Evolutionary conservation across 2,113 vertebrate genomes (phyloP).

Genomic region (Sorex araneus): DNA sequence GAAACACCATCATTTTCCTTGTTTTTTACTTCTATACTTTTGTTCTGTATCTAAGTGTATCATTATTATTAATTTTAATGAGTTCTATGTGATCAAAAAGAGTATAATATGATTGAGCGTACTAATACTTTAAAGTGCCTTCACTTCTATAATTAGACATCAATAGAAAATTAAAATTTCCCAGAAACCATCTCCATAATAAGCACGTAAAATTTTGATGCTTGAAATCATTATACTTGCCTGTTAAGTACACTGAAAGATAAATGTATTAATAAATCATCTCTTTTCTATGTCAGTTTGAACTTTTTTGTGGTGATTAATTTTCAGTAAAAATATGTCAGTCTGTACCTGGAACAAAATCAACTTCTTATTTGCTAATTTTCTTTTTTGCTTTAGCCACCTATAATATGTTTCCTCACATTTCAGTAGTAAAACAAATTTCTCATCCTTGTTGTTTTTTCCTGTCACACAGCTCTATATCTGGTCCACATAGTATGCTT

Average conservation of each 20-base stretch:
- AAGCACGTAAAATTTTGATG: slow-evolving; percentile 1
- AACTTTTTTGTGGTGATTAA: slow-evolving; percentile 43
- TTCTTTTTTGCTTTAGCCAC: slow-evolving; percentile 27
- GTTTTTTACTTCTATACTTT: slow-evolving; percentile 35
- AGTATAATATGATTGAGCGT: neutral
- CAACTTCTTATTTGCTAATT: neutral
- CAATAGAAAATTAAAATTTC: slow-evolving; percentile 42
- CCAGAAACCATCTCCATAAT: slow-evolving; percentile 22
- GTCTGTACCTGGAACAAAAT: slow-evolving; percentile 4
- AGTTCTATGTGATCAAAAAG: slow-evolving; percentile 30
- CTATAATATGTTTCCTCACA: neutral
- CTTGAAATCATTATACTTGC: slow-evolving; percentile 29
- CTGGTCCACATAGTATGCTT: neutral
- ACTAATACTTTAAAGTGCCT: slow-evolving; percentile 17
- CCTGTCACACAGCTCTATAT: neutral
- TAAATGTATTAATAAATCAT: neutral
- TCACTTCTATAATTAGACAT: slow-evolving; percentile 25
- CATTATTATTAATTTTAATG: slow-evolving; percentile 46
- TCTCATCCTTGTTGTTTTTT: neutral
- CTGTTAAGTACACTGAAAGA: slow-evolving; percentile 23
- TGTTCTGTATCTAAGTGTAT: slow-evolving; percentile 50
- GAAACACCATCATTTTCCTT: neutral
- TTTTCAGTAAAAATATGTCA: neutral
- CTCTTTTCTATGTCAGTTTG: neutral
- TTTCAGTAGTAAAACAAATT: slow-evolving; percentile 5